Evolutionary conservation across 1,140 invertebrate species (phyloP).

Genomic region (Kradibia gibbosae): DNA sequence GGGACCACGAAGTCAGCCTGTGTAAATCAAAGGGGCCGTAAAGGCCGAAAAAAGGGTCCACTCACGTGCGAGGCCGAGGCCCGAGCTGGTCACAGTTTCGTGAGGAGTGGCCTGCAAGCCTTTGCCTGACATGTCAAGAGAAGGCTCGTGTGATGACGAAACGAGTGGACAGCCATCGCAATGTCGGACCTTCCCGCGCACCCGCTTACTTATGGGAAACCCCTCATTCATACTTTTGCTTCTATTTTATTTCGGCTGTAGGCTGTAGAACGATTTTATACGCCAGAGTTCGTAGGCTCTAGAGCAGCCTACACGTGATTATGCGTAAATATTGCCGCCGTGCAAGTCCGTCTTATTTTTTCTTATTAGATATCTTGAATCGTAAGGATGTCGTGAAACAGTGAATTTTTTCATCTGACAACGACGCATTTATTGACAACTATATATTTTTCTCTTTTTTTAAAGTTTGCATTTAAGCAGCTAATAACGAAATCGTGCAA

Average conservation of each 20-base stretch:
- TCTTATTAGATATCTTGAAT: neutral
- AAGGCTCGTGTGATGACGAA: neutral
- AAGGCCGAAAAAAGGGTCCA: conserved; percentile 30
- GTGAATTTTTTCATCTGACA: too few relatives aligned
- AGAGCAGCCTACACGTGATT: neutral
- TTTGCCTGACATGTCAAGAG: neutral
- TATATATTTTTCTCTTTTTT: too few relatives aligned
- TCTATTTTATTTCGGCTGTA: neutral
- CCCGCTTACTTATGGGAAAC: too few relatives aligned
- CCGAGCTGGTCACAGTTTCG: neutral
- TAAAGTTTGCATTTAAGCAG: too few relatives aligned
- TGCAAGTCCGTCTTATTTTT: neutral
- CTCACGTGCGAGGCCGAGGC: neutral
- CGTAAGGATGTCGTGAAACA: neutral
- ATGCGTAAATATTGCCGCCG: neutral
- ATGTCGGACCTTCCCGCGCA: neutral
- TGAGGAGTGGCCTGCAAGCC: too few relatives aligned
- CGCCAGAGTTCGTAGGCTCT: neutral
- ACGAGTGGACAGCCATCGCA: neutral
- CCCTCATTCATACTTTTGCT: neutral
- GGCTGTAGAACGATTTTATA: neutral
- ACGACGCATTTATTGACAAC: too few relatives aligned
- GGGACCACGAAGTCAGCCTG: neutral
- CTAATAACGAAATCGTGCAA: too few relatives aligned
- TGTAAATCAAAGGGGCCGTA: conserved; percentile 47